Evolutionary conservation across 2,113 vertebrate species (phyloP), one percentile per base, ranked within the genome.

Genomic region (Desmodus rotundus): DNA sequence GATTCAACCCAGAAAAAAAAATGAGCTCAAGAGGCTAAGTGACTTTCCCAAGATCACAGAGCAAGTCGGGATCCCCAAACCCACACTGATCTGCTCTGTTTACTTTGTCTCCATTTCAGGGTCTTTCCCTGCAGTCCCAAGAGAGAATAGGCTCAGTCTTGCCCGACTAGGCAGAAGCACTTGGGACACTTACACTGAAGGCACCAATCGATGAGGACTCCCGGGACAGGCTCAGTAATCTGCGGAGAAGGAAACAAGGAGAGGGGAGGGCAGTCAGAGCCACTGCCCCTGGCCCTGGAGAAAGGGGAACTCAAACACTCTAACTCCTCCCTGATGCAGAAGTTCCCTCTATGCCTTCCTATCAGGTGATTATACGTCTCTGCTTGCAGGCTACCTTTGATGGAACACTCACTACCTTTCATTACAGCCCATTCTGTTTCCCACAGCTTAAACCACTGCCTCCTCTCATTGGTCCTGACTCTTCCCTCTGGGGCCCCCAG

Each of bases 141-240:
- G 3, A 67, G 41, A 54, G n/a, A 76, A 3, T 0, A 16, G 14
- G 15, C 13, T 24, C 63, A 33, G 41, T 11, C 50, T 1, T 13
- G 4, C 5, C 73, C n/a, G 22, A 33, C 31, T 19, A 54, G 50
- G 41, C 14, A 47, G 38, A 82, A 70, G 68, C 38, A 50, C 28
- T 10, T 20, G 16, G 78, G 52, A 68, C 47, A 77, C 97, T 97
- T 96, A 98, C 93, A 0, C 89, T 73, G 20, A 97, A 95, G 0
- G 0, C 2, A 2, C 95, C 96, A 0, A 98, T 11, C 0, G 94
- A 95, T 3, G 97, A 98, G 33, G 97, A 85, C 1, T 12, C 14
- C 88, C 73, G 61, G 9, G 95, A 65, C 61, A 94, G 63, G 20
- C 33, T 47, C 52, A 87, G 3, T 7, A 97, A 54, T 15, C 97